Base-by-base conservation (phyloP, 2,888 invertebrate species). In the Carabus problematicus region DNA sequence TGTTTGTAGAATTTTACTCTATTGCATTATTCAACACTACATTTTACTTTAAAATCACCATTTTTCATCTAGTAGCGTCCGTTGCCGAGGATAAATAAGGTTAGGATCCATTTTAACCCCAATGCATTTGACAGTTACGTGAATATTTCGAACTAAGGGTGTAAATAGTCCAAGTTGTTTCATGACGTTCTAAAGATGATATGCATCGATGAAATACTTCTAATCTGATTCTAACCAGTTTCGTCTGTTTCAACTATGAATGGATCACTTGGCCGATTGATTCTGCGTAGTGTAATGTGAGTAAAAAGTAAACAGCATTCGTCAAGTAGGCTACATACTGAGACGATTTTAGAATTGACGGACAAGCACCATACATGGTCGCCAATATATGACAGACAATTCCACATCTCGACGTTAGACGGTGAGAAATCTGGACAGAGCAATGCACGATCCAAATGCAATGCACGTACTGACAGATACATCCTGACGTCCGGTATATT, bases 401-500 rank as follows among this genome's bases (percentile, higher is more conserved):
- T 56, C 40, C 39, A 16, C 47, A 18, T 29, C 29, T 49, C 40
- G 52, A 39, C 42, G 18, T 58, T 45, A 64, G 60, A 67, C 60
- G 49, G 60, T 29, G 67, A 60, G 60, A 67, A 60, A 67, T 60
- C 59, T 16, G 67, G 60, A 29, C 29, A 29, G 29, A 29, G 2
- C 29, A 6, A 29, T 29, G 6, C 29, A 29, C 42, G 41, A 19
- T 59, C 7, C 47, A 14, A 12, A 43, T 18, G 64, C 64, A 43
- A 19, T 11, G 9, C 66, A 47, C 67, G 60, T 52, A 11, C 47
- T 8, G n/a, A 18, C 41, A 55, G 16, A 54, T 41, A 63, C 56
- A 67, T 67, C 60, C 67, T 60, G 60, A 60, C 67, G 67, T 55
- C 55, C 67, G 54, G 56, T 60, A 60, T 60, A 60, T 42, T 54